Base-by-base conservation (phyloP, 2,797 vertebrate species). In the Rhodeus uyekii region DNA sequence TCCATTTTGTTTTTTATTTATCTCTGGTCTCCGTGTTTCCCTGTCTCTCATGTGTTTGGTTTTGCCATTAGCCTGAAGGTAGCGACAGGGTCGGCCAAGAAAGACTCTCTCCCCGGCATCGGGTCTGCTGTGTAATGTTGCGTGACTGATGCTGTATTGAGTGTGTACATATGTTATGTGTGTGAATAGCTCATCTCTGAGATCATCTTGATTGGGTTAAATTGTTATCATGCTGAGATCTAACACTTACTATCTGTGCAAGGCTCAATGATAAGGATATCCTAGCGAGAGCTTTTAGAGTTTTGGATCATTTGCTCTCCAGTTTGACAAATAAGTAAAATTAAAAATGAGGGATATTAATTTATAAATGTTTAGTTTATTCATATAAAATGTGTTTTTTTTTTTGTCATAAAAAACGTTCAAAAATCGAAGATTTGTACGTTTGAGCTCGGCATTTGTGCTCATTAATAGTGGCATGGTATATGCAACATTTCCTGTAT, bases 41-140 rank as follows among this genome's bases (percentile, higher is more conserved):
- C 42, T 6, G 3, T 55, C 48, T 63, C 63, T 63, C 32, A 81
- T 82, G 76, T 61, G 83, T 68, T 68, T 68, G 85, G 85, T 81
- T 88, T 87, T 84, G 86, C 80, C 79, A 82, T 88, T 86, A 87
- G 85, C 85, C 82, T 63, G 73, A 81, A 85, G 83, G 76, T 72
- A 75, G 80, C 24, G 39, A 10, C 34, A 69, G 84, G 87, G 89
- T 89, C 87, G 58, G 87, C 89, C 89, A 88, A 83, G 39, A 83
- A 80, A 38, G 61, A 82, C 78, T 85, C 72, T 72, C 73, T 85
- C 81, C 38, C 50, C 48, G 50, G 72, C 44, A 34, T 76, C 36
- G 46, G 80, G 78, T 87, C 65, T 76, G 71, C 67, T 83, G 80
- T 87, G 84, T 86, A 76, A 76, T 65, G 61, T 78, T 74, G 71